Evolutionary conservation across 2,888 invertebrate species (phyloP), one percentile per base, ranked within the genome.

Genomic region (Eledona agricola): DNA sequence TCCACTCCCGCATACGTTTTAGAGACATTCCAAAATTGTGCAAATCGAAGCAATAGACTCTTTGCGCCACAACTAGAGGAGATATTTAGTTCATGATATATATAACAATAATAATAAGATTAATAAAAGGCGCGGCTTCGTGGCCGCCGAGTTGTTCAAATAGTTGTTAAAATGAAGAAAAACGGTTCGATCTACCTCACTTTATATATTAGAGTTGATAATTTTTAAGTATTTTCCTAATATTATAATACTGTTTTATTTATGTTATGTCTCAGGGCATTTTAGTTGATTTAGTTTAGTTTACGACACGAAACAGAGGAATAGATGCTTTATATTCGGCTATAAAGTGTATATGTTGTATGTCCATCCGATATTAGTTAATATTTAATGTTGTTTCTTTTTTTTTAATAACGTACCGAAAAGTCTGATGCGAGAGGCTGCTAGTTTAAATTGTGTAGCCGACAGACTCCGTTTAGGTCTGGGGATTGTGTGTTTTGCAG

Each of bases 361-460:
- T 55, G 46, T 55, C 61, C 61, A 60, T 64, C 62, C 60, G 59
- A 58, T 53, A 56, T 47, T 60, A 51, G 52, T 37, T 57, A n/a
- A n/a, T n/a, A 54, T 51, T 58, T 60, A 55, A 46, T 42, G 40
- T 25, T 32, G 58, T 42, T 47, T 37, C 28, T 65, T 50, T 58
- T 66, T 58, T n/a, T n/a, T n/a, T n/a, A n/a, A n/a, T n/a, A n/a
- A n/a, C n/a, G n/a, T 63, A 67, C 64, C 67, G 59, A 67, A 66
- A 72, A 72, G 72, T 72, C 73, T 73, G 73, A 72, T 66, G 60
- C 55, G 70, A 66, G 72, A 72, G 72, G 73, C 73, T 72, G 71
- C 73, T 70, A 66, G 67, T 64, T 68, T 65, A 66, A 70, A 66
- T 68, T 69, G 68, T 65, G 69, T 71, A 69, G 72, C 71, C 71